Evolutionary conservation across 2,888 invertebrate species (phyloP), one percentile per base, ranked within the genome.

Genomic region (Nomada fucata): DNA sequence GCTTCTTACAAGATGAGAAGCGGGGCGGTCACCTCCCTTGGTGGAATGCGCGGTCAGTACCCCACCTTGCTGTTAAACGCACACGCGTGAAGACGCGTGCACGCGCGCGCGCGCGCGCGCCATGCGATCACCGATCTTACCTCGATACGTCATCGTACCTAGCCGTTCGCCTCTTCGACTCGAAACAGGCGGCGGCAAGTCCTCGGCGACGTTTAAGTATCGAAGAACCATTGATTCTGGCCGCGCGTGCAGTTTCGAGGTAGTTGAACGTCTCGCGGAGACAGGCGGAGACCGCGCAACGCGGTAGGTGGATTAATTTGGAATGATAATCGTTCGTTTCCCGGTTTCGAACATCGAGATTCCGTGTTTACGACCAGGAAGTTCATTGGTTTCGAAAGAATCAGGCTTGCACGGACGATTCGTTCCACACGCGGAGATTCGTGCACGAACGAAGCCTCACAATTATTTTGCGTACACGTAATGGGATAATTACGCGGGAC

Each of bases 11-110:
- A 36, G 78, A 85, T 69, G 82, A 82, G 86, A 70, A 76, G 88
- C 84, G 83, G 87, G 90, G 85, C 88, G 90, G 90, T 90, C 91
- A 88, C 89, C 89, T 90, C 83, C 84, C 84, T 86, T 86, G 85
- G 83, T 90, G 91, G 91, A 91, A 91, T 91, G 89, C 86, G 90
- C 90, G 91, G 91, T 91, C 91, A 90, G 90, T 89, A 90, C 89
- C 88, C 90, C 89, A 85, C 82, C 85, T 83, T 63, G 73, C 75
- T 73, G 79, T 69, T 64, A 73, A 74, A 81, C 85, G 78, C 79
- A 76, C 77, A 82, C 77, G 72, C 75, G 57, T 57, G 64, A 53
- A 60, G 68, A 15, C n/a, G 23, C 63, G 50, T 50, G 15, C 29
- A 29, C 59, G 42, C 67, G 18, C 29, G 15, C 42, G 15, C 29